Evolutionary conservation across 1,140 invertebrate genomes (phyloP).

Genomic region (Drusus annulatus): DNA sequence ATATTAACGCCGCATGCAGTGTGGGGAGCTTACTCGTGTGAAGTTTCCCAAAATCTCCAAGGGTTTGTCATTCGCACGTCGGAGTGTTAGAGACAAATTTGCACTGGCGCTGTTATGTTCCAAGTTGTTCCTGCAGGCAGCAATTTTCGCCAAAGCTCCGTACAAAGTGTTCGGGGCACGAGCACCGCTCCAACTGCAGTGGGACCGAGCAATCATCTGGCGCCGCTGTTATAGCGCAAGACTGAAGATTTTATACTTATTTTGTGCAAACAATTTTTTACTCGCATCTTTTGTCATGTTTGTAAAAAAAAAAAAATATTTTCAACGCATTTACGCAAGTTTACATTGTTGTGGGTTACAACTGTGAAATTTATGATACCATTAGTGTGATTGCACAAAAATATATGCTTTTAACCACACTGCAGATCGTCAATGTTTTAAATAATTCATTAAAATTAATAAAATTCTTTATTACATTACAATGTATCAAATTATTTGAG

Average conservation of each 20-base stretch:
- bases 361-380: no score
- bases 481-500: no score
- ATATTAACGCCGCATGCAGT: constrained; percentile 12
- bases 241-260: not conserved
- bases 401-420: no score
- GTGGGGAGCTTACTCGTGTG: not conserved
- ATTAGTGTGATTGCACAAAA: no score
- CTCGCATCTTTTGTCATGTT: no score
- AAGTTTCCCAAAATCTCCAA: constrained; percentile 25
- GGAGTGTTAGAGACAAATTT: constrained; percentile 34
- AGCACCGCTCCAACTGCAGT: not conserved
- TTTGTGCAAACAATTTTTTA: not conserved
- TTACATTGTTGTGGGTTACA: no score
- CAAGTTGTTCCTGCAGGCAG: constrained; percentile 22
- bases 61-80: constrained; percentile 36
- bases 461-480: no score
- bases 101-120: constrained; percentile 2
- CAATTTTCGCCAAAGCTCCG: constrained; percentile 10
- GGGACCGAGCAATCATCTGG: constrained; percentile 13
- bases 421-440: no score
- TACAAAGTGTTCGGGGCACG: constrained; percentile 4
- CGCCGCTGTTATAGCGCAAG: not conserved
- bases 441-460: no score
- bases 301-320: no score
- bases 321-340: no score